Evolutionary conservation across 2,113 vertebrate genomes (phyloP), one percentile per base, ranked within the genome.

Genomic region (Meleagris gallopavo): DNA sequence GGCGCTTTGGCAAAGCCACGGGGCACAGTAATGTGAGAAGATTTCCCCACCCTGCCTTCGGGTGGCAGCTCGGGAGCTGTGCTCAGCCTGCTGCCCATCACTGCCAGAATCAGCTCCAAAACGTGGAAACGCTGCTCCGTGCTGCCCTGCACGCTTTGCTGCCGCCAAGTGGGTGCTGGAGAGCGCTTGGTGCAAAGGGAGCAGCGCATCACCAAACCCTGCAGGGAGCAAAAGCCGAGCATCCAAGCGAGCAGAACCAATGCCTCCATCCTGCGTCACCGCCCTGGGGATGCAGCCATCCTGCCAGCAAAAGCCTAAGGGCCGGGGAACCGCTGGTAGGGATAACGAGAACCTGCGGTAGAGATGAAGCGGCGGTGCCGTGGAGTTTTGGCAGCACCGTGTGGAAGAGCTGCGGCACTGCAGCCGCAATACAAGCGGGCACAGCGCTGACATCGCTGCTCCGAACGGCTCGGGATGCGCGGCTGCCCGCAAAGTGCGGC

Each of bases 371-470:
- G 5, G 32, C 9, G 22, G 30, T 50, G 50, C 52, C 10, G 32
- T 50, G 86, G 95, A 94, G 95, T 30, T 97, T 48, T 95, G 93
- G 85, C 90, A 95, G 93, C 93, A 90, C 90, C 97, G 1, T 83
- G 96, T 96, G 97, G 96, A 67, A 29, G 54, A 93, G 40, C 45
- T 2, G 62, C 76, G 30, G 79, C 74, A 93, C 1, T 96, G 85
- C 95, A 95, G 3, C 18, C 5, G 25, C 61, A 40, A 7, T 11
- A 38, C 16, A 19, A 27, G 16, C 38, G 11, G 61, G 38, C 36
- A 8, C 38, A 11, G 61, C 50, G 24, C 13, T 27, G 50, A 13
- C 50, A 52, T 7, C 50, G 50, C 48, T 7, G 11, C 48, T 24
- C 22, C 22, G 48, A 24, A 52, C 50, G 24, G 50, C 6, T 24